These are phyloP conservation scores for Huso huso DNA, from an alignment of 2,797 vertebrate species.

Conservation along the genomic window DNA sequence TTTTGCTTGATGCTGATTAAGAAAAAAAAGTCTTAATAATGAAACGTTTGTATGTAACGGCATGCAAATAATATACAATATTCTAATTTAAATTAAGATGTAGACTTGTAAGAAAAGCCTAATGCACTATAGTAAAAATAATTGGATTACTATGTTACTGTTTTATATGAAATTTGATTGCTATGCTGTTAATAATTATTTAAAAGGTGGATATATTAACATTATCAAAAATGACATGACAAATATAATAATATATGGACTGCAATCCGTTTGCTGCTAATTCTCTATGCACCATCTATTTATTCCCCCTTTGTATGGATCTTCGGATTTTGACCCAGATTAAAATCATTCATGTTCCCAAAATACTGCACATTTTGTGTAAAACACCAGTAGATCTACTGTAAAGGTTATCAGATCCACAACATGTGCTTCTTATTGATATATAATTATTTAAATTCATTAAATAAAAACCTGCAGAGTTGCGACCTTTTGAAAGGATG, in stretches of 20 bases:
- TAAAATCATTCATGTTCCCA: no score
- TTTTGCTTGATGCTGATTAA: conserved; percentile 71
- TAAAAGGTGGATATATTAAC: conserved; percentile 39
- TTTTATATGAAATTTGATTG: conserved; percentile 58
- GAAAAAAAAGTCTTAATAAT: conserved; percentile 69
- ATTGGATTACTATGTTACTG: conserved; percentile 51
- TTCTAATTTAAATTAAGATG: conserved; percentile 66
- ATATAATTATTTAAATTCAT: conserved; percentile 19
- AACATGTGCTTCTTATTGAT: conserved; percentile 30
- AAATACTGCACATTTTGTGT: background rate
- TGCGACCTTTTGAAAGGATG: conserved; percentile 23
- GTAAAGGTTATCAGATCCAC: conserved; percentile 15
- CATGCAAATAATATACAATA: conserved; percentile 81
- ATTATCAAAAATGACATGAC: conserved; percentile 45
- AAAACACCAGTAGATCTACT: conserved; percentile 8
- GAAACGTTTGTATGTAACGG: conserved; percentile 85
- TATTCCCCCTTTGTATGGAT: conserved; percentile 25
- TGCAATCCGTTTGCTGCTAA: conserved; percentile 71
- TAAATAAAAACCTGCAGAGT: conserved; percentile 3
- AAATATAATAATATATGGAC: conserved; percentile 59
- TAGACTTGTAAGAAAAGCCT: conserved; percentile 58
- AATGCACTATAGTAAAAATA: conserved; percentile 76
- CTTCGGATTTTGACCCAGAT: no score
- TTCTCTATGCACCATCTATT: conserved; percentile 77
- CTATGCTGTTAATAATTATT: conserved; percentile 49